Conservation (phyloP, 2,888 invertebrate species). For the Nomada ferruginata region DNA sequence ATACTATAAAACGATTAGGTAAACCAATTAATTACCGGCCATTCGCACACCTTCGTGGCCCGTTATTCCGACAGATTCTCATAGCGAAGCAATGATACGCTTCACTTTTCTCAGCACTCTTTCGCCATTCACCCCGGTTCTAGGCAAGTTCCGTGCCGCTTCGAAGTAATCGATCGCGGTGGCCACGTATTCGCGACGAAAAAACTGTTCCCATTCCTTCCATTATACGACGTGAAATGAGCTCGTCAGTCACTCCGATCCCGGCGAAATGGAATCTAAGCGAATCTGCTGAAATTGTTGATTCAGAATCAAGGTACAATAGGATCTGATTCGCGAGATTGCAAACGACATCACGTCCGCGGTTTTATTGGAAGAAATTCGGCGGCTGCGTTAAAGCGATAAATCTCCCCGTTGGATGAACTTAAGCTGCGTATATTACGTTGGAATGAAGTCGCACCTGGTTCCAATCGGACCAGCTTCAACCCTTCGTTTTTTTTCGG, state of each 20-base stretch:
- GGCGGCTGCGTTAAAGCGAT: slow-evolving; percentile 40
- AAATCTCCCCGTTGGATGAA: slow-evolving; percentile 46
- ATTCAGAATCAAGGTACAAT: slow-evolving; percentile 43
- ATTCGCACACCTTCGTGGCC: background rate
- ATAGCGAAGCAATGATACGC: too few species aligned
- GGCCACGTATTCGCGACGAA: background rate
- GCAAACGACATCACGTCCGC: slow-evolving; percentile 35
- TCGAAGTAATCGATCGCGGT: background rate
- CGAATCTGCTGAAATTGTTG: slow-evolving; percentile 45
- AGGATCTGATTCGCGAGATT: slow-evolving; percentile 44
- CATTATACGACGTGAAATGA: background rate
- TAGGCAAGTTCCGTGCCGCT: background rate
- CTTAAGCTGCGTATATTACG: slow-evolving; percentile 51
- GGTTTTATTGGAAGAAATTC: slow-evolving; percentile 55
- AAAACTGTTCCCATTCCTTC: slow-evolving; percentile 3
- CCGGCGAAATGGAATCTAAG: slow-evolving; percentile 14
- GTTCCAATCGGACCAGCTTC: slow-evolving; percentile 47
- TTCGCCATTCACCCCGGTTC: background rate
- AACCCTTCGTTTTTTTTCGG: slow-evolving; percentile 17
- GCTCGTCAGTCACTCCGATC: slow-evolving; percentile 16
- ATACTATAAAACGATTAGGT: background rate
- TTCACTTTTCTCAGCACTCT: too few species aligned
- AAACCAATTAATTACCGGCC: background rate
- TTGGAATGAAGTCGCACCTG: slow-evolving; percentile 59
- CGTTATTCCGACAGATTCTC: too few species aligned